These are phyloP conservation scores for Mirza zaza DNA, from an alignment of 2,113 vertebrate species.

Conservation along the genomic window DNA sequence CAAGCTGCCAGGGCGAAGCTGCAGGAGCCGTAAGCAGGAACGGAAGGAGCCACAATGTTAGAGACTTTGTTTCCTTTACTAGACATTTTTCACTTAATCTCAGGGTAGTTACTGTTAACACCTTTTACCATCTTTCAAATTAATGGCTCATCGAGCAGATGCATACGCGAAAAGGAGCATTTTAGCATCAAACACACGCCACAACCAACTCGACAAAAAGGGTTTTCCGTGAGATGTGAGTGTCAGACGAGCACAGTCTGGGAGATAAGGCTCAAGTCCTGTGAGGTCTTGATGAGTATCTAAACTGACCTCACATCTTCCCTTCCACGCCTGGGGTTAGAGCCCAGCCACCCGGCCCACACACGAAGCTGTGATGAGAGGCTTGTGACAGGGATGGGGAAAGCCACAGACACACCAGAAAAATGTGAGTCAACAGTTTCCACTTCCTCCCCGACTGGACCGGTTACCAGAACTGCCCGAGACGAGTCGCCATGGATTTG, in stretches of 20 bases:
- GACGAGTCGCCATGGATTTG: neutral
- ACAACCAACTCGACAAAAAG: neutral
- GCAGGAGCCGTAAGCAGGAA: neutral
- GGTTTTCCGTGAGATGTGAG: neutral
- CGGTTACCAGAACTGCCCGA: neutral
- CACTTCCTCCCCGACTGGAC: neutral
- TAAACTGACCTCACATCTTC: too few species aligned
- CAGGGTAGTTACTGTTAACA: neutral
- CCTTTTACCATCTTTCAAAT: neutral
- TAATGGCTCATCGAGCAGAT: rapidly evolving
- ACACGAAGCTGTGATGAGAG: neutral
- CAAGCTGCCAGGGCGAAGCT: rapidly evolving
- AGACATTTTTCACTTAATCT: neutral
- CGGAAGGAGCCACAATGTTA: too few species aligned
- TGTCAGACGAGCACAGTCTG: neutral
- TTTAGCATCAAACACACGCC: neutral
- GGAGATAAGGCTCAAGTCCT: neutral
- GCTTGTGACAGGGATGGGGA: too few species aligned
- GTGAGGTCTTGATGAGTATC: neutral
- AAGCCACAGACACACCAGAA: neutral
- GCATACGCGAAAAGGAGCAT: neutral
- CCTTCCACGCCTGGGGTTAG: neutral
- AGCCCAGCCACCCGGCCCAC: neutral
- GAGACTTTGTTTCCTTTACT: neutral
- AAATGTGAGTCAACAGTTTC: neutral